Base-by-base conservation (phyloP, 2,797 vertebrate species). In the Sebastes hubbsi region DNA sequence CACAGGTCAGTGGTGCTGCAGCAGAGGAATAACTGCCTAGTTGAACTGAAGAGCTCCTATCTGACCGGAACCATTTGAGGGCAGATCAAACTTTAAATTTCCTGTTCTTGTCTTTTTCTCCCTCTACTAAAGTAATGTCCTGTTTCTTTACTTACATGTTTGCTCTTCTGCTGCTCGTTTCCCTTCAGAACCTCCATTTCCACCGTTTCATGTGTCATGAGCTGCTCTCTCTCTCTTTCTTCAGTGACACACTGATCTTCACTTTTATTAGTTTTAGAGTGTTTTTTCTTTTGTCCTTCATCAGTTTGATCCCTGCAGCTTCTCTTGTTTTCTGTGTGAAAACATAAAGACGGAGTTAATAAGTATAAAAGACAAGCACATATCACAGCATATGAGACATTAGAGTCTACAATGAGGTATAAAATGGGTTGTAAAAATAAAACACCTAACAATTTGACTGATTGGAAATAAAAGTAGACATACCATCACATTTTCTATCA, bases 141-240 rank as follows among this genome's bases (percentile, higher is more conserved):
- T 20, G 3, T 52, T 10, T 58, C 25, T 58, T 16, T 16, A 8
- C 25, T 58, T 8, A 58, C 56, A 27, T 1, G 2, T 27, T 18
- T 59, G 7, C 3, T 14, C 25, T 59, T 18, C 7, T 59, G 8
- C 2, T 2, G 3, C 0, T 0, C 2, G 1, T 59, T 4, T 27
- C 25, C 24, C 56, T 59, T 2, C 6, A 16, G 2, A 29, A 0
- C 13, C 14, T 18, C 1, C 13, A 8, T 18, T 8, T 29, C 1
- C 25, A 14, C 11, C 11, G 54, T 24, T 24, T 24, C 22, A 24
- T 24, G 22, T 24, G 22, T 24, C 24, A 25, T 58, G 24, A 58
- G 56, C 22, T 2, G 2, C 12, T 16, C 25, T 27, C 56, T 18
- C 25, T 58, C 24, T 20, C 3, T 8, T 52, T 20, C 46, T 24